Evolutionary conservation across 1,140 invertebrate genomes (phyloP), one percentile per base, ranked within the genome.

Genomic region (Drosophila bifasciata): DNA sequence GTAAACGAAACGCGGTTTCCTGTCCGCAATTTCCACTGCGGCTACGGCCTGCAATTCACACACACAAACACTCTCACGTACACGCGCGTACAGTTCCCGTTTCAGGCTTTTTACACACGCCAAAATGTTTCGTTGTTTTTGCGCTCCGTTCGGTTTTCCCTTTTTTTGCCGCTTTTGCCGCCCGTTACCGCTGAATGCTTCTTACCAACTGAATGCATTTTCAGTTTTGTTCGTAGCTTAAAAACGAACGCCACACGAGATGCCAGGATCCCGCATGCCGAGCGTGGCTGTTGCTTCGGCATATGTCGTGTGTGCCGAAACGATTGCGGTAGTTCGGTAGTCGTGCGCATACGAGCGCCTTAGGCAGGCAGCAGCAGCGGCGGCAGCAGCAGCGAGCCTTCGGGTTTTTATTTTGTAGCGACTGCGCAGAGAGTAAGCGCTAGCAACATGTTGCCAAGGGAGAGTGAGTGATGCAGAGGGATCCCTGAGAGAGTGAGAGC

Each of bases 141-240:
- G 21, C 45, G 44, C 64, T 44, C 4, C 45, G 50, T 40, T 49
- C 32, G 50, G 43, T 59, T 56, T 46, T 61, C 66, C 50, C 62
- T 57, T 41, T 36, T 41, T 56, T 76, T 74, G 7, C 69, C 78
- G 83, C 45, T 83, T 36, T 88, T 69, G 66, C 63, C 83, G 67
- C 78, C 83, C 83, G 83, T 83, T 78, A 75, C 59, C 83, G 71
- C 83, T 69, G 83, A 83, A 57, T 74, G 79, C 78, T 88, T 88
- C 78, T 88, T 88, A 88, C 78, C 83, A 88, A 88, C 83, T 88
- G 79, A 88, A 48, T 61, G 73, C 62, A 75, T 83, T 88, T 86
- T 86, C 64, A 67, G 81, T 86, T 86, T 86, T 86, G 78, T 86
- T 86, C 64, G n/a, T 50, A 86, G 73, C 78, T 81, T 86, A 81